Conservation (phyloP, 2,888 invertebrate genomes). For the Platycheirus albimanus region DNA sequence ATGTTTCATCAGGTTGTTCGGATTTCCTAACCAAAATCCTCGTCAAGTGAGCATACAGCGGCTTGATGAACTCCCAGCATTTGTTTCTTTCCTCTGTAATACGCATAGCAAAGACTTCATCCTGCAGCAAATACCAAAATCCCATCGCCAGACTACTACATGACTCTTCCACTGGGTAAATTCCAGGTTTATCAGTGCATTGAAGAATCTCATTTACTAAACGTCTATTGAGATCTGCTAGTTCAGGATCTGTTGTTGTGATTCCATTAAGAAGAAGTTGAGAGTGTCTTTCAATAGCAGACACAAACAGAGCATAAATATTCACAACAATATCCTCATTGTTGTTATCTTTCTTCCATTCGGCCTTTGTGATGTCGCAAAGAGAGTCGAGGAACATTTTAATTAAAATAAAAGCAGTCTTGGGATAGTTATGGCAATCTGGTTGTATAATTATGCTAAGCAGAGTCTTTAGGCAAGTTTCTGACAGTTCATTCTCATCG, state of each 20-base stretch:
- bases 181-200: conserved; percentile 90
- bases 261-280: conserved; percentile 82
- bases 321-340: conserved; percentile 86
- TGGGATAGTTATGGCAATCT: conserved; percentile 85
- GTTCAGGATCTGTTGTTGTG: conserved; percentile 81
- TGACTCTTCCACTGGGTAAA: conserved; percentile 94
- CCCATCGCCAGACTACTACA: conserved; percentile 93
- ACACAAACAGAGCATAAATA: conserved; percentile 87
- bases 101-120: conserved; percentile 81
- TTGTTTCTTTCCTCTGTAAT: conserved; percentile 79
- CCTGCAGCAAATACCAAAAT: conserved; percentile 95
- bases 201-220: conserved; percentile 89
- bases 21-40: conserved; percentile 91
- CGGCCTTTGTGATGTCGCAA: conserved; percentile 84
- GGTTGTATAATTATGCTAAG: conserved; percentile 84
- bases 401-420: conserved; percentile 85
- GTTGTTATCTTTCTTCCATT: conserved; percentile 83
- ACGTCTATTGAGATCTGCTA: conserved; percentile 84
- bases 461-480: conserved; percentile 86
- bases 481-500: conserved; percentile 85
- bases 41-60: conserved; percentile 91
- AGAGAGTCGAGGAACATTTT: conserved; percentile 85
- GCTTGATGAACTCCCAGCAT: conserved; percentile 85
- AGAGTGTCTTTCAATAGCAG: conserved; percentile 89
- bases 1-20: conserved; percentile 87